These are phyloP conservation scores for Blomia tropicalis DNA, from an alignment of 2,888 invertebrate genomes.

Conservation along the genomic window DNA sequence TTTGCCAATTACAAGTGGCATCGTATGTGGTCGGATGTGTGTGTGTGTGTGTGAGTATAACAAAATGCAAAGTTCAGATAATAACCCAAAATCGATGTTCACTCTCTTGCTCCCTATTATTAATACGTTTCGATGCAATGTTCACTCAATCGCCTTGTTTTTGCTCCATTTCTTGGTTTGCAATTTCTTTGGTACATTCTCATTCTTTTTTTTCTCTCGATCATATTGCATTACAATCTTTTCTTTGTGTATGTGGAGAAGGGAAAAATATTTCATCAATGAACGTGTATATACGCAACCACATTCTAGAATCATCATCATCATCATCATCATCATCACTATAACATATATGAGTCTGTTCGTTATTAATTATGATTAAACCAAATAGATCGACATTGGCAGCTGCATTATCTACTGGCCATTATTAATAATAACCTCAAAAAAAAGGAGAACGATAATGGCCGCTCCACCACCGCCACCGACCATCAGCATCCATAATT, in stretches of 20 bases:
- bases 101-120: too few species aligned
- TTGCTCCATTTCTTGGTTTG: neutral
- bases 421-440: conserved; percentile 9
- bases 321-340: too few species aligned
- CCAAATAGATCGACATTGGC: conserved; percentile 10
- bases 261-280: too few species aligned
- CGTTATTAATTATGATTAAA: conserved; percentile 13
- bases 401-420: conserved; percentile 7
- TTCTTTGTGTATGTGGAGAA: too few species aligned
- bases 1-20: neutral
- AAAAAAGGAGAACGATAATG: neutral
- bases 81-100: too few species aligned
- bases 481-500: neutral
- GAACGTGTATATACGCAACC: too few species aligned
- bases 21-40: neutral
- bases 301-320: too few species aligned
- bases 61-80: too few species aligned
- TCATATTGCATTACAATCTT: too few species aligned
- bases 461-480: too few species aligned
- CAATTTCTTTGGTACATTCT: neutral
- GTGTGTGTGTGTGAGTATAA: conserved; percentile 10
- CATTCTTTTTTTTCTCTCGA: neutral
- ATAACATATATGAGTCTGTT: too few species aligned
- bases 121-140: neutral
- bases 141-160: neutral